Percentiles rank a stretch among this genome's conserved stretches.
Conservation (phyloP, 2,888 invertebrate species). For the Acholoe squamosa region DNA sequence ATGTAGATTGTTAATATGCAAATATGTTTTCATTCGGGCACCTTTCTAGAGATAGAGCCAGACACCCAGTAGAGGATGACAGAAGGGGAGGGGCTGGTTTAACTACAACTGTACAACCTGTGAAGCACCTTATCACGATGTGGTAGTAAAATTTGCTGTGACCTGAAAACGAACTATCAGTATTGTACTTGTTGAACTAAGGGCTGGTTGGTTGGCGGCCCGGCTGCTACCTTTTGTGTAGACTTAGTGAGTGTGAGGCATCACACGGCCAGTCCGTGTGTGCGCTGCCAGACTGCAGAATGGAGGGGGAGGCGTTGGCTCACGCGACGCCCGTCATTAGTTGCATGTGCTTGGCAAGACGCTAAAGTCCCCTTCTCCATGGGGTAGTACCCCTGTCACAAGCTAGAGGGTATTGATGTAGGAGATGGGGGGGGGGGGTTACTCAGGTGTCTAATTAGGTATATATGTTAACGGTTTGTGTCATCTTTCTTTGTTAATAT, state of each 20-base stretch:
- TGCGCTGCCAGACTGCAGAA: not conserved
- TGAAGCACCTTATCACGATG: too few species aligned
- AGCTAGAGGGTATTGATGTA: not conserved
- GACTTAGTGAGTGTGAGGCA: not conserved
- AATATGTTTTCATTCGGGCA: too few species aligned
- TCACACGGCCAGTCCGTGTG: slow-evolving; percentile 14
- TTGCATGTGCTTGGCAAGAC: slow-evolving; percentile 36
- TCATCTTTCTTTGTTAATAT: too few species aligned
- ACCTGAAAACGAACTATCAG: slow-evolving; percentile 37
- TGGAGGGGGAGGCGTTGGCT: slow-evolving; percentile 15
- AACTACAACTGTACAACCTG: too few species aligned
- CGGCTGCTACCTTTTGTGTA: slow-evolving; percentile 25
- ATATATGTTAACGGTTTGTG: not conserved
- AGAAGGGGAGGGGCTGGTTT: too few species aligned
- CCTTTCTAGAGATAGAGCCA: too few species aligned
- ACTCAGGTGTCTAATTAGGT: not conserved
- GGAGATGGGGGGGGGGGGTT: not conserved
- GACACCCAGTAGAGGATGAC: too few species aligned
- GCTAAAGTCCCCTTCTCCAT: slow-evolving; percentile 25
- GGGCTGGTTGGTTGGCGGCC: slow-evolving; percentile 8
- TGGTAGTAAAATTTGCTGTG: not conserved
- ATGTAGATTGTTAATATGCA: too few species aligned
- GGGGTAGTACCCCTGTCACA: not conserved
- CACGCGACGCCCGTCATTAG: slow-evolving; percentile 41
- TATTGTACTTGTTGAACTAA: slow-evolving; percentile 41